Conservation (phyloP, 1,140 invertebrate species). For the Mactra quadrangularis region DNA sequence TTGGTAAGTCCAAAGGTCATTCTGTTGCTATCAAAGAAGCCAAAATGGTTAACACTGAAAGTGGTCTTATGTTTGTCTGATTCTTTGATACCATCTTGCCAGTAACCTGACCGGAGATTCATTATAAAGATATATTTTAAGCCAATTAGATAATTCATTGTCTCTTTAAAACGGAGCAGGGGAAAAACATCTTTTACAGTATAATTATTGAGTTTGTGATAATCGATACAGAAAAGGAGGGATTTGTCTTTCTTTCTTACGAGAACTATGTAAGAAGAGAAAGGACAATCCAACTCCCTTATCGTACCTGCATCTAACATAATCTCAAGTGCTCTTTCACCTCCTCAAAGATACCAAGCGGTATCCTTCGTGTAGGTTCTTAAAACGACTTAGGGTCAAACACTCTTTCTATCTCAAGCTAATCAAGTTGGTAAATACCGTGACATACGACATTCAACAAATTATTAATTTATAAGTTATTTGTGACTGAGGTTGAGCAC, state of each 20-base stretch:
- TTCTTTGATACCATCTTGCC: constrained; percentile 80
- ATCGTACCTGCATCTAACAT: constrained; percentile 31
- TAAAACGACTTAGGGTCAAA: constrained; percentile 30
- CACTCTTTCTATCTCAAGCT: too few relatives aligned
- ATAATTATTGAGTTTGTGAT: constrained; percentile 80
- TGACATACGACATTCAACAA: too few relatives aligned
- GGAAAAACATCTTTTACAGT: constrained; percentile 85
- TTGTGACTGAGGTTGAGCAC: too few relatives aligned
- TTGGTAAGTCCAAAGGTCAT: constrained; percentile 9
- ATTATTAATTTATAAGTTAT: too few relatives aligned
- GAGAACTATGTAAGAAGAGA: constrained; percentile 36
- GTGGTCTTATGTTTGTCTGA: constrained; percentile 79
- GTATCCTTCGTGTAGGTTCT: constrained; percentile 73
- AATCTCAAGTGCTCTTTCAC: constrained; percentile 23
- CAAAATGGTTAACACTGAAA: constrained; percentile 50
- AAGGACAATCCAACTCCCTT: constrained; percentile 12
- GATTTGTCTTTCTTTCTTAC: constrained; percentile 43
- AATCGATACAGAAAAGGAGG: constrained; percentile 20
- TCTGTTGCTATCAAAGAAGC: constrained; percentile 49
- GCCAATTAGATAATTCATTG: constrained; percentile 79
- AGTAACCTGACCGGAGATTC: constrained; percentile 81
- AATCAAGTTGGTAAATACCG: too few relatives aligned
- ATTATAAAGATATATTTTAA: constrained; percentile 82
- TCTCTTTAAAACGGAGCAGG: constrained; percentile 84
- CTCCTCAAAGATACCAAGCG: constrained; percentile 76